These are phyloP conservation scores for Ridgeia piscesae DNA, from an alignment of 1,140 invertebrate species.

Conservation along the genomic window DNA sequence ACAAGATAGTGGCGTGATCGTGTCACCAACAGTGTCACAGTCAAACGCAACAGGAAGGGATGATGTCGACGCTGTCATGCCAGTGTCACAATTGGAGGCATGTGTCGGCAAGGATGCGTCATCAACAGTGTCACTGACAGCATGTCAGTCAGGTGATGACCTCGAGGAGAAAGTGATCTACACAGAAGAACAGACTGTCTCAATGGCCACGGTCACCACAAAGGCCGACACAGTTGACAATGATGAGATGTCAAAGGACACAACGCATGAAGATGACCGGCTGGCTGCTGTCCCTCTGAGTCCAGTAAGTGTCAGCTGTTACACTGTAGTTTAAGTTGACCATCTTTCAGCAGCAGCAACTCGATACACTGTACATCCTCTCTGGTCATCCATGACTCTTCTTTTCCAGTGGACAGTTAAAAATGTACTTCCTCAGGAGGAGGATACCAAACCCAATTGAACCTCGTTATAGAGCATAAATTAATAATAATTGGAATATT, in stretches of 20 bases:
- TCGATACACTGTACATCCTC: neutral
- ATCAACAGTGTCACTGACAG: neutral
- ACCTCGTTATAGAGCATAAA: no score
- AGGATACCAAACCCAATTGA: no score
- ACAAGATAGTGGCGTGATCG: neutral
- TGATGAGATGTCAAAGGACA: neutral
- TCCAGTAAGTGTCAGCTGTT: neutral
- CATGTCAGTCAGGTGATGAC: neutral
- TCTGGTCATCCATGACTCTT: neutral
- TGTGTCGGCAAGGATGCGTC: neutral
- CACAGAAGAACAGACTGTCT: neutral
- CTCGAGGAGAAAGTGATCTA: neutral
- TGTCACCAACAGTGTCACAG: neutral
- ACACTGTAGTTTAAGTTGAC: neutral
- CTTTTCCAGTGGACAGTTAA: neutral
- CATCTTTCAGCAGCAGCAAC: neutral
- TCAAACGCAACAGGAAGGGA: neutral
- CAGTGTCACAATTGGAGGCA: neutral
- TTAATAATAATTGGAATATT: no score
- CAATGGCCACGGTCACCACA: neutral
- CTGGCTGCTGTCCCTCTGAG: neutral
- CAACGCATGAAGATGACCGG: neutral
- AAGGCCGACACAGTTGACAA: neutral
- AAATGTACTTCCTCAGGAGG: no score
- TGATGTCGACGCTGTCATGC: neutral